Base-by-base conservation (phyloP, 2,797 vertebrate genomes). In the Neosilurus mollespiculum region DNA sequence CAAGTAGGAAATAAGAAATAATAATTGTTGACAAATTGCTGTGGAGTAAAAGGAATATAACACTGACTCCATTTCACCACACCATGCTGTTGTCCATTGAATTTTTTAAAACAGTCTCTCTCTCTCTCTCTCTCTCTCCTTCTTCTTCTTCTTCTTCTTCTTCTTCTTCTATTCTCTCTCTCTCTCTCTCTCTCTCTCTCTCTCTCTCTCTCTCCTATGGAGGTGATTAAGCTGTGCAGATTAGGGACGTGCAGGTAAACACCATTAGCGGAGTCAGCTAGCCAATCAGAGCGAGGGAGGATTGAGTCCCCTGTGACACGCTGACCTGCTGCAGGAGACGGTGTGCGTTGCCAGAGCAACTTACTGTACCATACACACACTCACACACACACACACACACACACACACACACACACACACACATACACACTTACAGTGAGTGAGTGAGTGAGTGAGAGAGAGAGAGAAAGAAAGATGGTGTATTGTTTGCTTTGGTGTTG, bases 301-400 rank as follows among this genome's bases (percentile, higher is more conserved):
- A 87, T 86, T 26, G 87, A 86, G 86, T 93, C 93, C 92, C 93
- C 87, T 66, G 86, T 94, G 94, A 94, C 93, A 91, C 49, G 85
- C 91, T 94, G 93, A 94, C 94, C 94, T 90, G 93, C 92, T 91
- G 91, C 92, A 91, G 91, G 83, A 87, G 92, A 93, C 91, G 89
- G 91, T 85, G 90, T 89, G 89, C 30, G 94, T 95, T 94, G 92
- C 93, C 92, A 93, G 93, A 91, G 94, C 89, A 94, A 95, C 94
- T 90, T 92, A 92, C 93, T 93, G 92, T 94, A 93, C 89, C 90
- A 87, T 89, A 8, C 43, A 43, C 43, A 8, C 43, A 43, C 43
- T 1, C 43, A 43, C 43, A 43, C 43, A 43, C 43, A 43, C 43
- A 8, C 8, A 43, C 43, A 43, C 43, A 43, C 43, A 8, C 43